phyloP scores from a whole-genome alignment of 2,888 invertebrate species.

The Graphium colonna region DNA sequence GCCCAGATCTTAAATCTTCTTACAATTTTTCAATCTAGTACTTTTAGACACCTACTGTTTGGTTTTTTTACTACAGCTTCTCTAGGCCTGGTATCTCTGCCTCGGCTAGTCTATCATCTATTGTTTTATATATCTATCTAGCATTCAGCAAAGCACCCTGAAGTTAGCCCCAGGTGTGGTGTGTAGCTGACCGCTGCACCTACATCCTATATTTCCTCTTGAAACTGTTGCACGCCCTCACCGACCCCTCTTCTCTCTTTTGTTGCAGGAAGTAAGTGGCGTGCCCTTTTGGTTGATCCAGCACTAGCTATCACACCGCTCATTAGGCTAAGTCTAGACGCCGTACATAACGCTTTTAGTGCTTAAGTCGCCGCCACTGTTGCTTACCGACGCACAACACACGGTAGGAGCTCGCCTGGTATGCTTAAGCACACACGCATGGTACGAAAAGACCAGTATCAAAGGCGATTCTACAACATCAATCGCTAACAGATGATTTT shows the following conservation, averaged over 20 bases:
- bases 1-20: slow-evolving; percentile 31
- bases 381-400: slow-evolving; percentile 58
- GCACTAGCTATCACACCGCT: slow-evolving; percentile 70
- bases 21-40: slow-evolving; percentile 3
- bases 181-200: slow-evolving; percentile 1
- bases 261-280: slow-evolving; percentile 81
- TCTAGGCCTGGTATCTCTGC: slow-evolving; percentile 63
- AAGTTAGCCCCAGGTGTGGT: slow-evolving; percentile 2
- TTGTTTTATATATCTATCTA: slow-evolving; percentile 29
- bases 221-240: slow-evolving; percentile 71
- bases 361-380: slow-evolving; percentile 60
- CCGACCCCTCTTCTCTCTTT: slow-evolving; percentile 72
- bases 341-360: slow-evolving; percentile 66
- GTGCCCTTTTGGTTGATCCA: slow-evolving; percentile 74
- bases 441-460: slow-evolving; percentile 38
- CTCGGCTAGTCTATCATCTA: slow-evolving; percentile 59
- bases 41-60: slow-evolving; percentile 55
- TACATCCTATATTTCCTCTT: slow-evolving; percentile 33
- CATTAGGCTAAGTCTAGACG: slow-evolving; percentile 67
- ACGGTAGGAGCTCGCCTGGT: slow-evolving; percentile 51
- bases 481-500: not conserved
- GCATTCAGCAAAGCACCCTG: slow-evolving; percentile 13
- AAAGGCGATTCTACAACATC: slow-evolving; percentile 1
- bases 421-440: slow-evolving; percentile 48
- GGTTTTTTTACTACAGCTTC: slow-evolving; percentile 67